Base-by-base conservation (phyloP, 2,113 vertebrate genomes). In the Macaca nemestrina region DNA sequence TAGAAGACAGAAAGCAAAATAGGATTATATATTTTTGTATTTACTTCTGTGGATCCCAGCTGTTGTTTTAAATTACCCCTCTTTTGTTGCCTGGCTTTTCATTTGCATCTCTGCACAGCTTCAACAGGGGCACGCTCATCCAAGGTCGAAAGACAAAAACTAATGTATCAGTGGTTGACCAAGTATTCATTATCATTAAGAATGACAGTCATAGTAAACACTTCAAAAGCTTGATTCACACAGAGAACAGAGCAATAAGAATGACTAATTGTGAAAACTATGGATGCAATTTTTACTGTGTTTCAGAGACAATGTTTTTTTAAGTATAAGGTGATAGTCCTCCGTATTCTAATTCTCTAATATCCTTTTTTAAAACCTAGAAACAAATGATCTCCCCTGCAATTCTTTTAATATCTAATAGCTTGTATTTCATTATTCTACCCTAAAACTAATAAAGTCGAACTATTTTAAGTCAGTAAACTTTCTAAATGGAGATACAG, bases 121-220 rank as follows among this genome's bases (percentile, higher is more conserved):
- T 95, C 84, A 91, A 89, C 4, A 94, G 0, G 9, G 17, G 67
- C 76, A 30, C 0, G 79, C 88, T 90, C n/a, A 95, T 23, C n/a
- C 57, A 76, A 73, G 12, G 30, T 6, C 8, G 93, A 95, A 8
- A 92, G 79, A 89, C 4, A 96, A 95, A 95, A 97, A 55, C 0
- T 43, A 96, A 2, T 35, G n/a, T 78, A 64, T 25, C 87, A 96
- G 17, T 94, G 70, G 70, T 57, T 82, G 97, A 22, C 68, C 80
- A 96, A 97, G 93, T 45, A 6, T 2, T 96, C 73, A 95, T 97
- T 96, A 96, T 78, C 67, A 92, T 95, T 78, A 98, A 57, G 72
- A 98, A 97, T 97, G 50, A 95, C 30, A 96, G 45, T 22, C 13
- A 91, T 82, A 83, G 92, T 57, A 80, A 94, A 93, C 11, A 93